Evolutionary conservation across 2,113 vertebrate genomes (phyloP).

Genomic region (Bubo bubo): DNA sequence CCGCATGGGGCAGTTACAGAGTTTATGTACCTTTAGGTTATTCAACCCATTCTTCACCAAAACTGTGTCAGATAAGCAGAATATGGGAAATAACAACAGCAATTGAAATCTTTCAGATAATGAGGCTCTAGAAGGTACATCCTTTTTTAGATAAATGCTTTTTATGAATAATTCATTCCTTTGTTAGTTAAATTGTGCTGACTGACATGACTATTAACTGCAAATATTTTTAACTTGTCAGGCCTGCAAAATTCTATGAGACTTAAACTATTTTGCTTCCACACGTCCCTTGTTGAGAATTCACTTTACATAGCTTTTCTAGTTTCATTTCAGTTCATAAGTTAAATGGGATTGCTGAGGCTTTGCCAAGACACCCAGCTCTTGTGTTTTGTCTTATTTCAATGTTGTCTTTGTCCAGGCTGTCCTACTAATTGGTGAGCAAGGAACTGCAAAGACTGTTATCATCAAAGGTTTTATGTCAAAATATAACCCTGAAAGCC

Average conservation of each 20-base stretch:
- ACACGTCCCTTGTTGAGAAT: background rate
- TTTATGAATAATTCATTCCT: background rate
- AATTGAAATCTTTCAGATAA: background rate
- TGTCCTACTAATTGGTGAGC: conserved; percentile 93
- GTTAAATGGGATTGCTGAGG: background rate
- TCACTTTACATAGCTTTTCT: background rate
- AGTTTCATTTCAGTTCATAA: background rate
- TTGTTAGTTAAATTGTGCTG: background rate
- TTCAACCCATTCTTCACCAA: background rate
- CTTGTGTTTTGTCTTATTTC: conserved; percentile 4
- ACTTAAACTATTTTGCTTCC: background rate
- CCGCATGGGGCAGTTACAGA: background rate
- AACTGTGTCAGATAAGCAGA: background rate
- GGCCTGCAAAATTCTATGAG: background rate
- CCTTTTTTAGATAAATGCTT: background rate
- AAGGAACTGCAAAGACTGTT: conserved; percentile 96
- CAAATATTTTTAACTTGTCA: background rate
- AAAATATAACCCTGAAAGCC: conserved; percentile 88
- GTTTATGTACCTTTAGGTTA: background rate
- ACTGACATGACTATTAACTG: background rate
- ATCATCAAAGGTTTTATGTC: conserved; percentile 92
- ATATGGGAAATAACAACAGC: background rate
- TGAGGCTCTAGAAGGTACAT: background rate
- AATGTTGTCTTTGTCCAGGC: conserved; percentile 75
- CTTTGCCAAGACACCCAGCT: background rate